phyloP scores from a whole-genome alignment of 35 echinoderm and acorn worm species.

The Diadema setosum region DNA sequence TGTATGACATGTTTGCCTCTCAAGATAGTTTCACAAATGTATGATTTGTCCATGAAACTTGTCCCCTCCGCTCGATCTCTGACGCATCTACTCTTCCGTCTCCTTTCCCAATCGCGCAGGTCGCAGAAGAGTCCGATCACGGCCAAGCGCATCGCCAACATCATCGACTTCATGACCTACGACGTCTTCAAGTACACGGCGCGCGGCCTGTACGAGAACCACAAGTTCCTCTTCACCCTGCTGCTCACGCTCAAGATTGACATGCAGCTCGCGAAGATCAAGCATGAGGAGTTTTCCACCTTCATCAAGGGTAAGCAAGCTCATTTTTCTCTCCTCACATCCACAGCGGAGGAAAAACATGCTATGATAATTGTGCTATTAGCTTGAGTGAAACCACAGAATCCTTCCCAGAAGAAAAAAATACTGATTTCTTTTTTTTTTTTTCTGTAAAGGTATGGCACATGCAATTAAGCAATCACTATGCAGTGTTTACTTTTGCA shows the following conservation, averaged over 20 bases:
- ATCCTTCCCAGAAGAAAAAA: too few relatives aligned
- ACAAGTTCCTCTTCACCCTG: slow-evolving; percentile 80
- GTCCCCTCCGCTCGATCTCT: neutral
- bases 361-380: too few relatives aligned
- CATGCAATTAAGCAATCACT: too few relatives aligned
- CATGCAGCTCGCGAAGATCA: slow-evolving; percentile 71
- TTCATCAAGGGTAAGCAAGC: slow-evolving; percentile 75
- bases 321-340: too few relatives aligned
- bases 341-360: too few relatives aligned
- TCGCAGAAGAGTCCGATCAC: slow-evolving; percentile 91
- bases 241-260: slow-evolving; percentile 78
- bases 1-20: neutral
- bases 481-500: too few relatives aligned
- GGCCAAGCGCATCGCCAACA: slow-evolving; percentile 78
- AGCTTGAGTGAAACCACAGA: too few relatives aligned
- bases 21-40: neutral
- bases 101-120: too few relatives aligned
- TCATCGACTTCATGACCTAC: slow-evolving; percentile 76
- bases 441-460: too few relatives aligned
- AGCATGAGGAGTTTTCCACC: slow-evolving; percentile 78
- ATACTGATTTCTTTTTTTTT: too few relatives aligned
- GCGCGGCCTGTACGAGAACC: slow-evolving; percentile 63
- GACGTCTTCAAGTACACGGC: slow-evolving; percentile 75
- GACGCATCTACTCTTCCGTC: too few relatives aligned
- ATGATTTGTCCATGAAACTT: neutral